A percentile compares a stretch with the other conserved stretches of the same genome.
These are phyloP conservation scores for Odontocerum albicorne DNA, from an alignment of 2,888 invertebrate genomes.

Conservation along the genomic window DNA sequence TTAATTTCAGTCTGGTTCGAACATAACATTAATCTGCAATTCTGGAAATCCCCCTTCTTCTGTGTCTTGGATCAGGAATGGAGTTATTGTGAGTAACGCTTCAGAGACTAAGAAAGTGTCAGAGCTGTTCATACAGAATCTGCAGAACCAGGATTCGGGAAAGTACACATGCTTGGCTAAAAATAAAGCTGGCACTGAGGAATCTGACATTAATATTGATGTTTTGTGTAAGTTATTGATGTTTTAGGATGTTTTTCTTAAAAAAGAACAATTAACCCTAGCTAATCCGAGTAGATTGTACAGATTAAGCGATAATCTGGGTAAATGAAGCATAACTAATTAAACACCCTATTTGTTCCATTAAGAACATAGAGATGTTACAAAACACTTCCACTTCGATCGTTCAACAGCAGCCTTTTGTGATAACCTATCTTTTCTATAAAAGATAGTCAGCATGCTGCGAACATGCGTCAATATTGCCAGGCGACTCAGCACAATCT, in stretches of 20 bases:
- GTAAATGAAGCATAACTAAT: too few species aligned
- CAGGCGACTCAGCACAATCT: too few species aligned
- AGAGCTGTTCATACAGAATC: slow-evolving; percentile 44
- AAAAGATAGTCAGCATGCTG: too few species aligned
- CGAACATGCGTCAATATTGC: too few species aligned
- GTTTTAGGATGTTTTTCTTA: not conserved
- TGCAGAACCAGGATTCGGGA: slow-evolving; percentile 46
- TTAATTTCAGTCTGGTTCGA: slow-evolving; percentile 44
- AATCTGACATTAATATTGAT: slow-evolving; percentile 46
- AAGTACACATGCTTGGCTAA: slow-evolving; percentile 58
- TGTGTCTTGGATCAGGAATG: slow-evolving; percentile 62
- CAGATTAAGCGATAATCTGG: not conserved
- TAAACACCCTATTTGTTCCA: too few species aligned
- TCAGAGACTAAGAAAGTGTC: slow-evolving; percentile 42
- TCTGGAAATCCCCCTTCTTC: slow-evolving; percentile 61
- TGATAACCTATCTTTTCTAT: too few species aligned
- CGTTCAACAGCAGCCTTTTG: too few species aligned
- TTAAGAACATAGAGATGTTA: too few species aligned
- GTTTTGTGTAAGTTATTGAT: slow-evolving; percentile 46
- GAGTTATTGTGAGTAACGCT: slow-evolving; percentile 42
- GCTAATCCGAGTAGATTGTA: not conserved
- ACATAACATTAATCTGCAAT: slow-evolving; percentile 51
- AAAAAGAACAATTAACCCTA: too few species aligned
- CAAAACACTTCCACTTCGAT: too few species aligned
- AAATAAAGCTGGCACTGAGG: slow-evolving; percentile 56